Base-by-base conservation (phyloP, 2,797 vertebrate species). In the Diceros bicornis region DNA sequence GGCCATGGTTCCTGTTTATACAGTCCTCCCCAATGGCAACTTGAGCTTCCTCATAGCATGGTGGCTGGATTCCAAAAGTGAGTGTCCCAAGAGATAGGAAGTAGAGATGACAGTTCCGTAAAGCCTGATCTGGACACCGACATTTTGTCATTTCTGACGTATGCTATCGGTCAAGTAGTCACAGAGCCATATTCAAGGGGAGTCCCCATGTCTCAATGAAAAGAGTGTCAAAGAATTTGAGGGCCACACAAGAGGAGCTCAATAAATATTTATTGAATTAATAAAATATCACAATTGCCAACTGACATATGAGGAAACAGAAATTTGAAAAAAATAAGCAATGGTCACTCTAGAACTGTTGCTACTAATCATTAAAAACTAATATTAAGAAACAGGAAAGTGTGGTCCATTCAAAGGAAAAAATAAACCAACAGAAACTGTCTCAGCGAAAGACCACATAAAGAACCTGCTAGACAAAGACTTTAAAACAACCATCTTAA, bases 311-410 rank as follows among this genome's bases (percentile, higher is more conserved):
- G 11, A 85, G n/a, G 17, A 97, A 95, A 89, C 7, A 91, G 14
- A 90, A 78, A 64, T 71, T 82, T 85, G 44, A 81, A 82, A 90
- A 95, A 86, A 12, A 79, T 66, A 93, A 47, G 27, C 8, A 29
- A 66, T 78, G 55, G 21, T 74, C 50, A 72, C 55, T 34, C 21
- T 77, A 74, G 41, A 96, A 94, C 32, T 78, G 29, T 23, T 91
- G 23, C 4, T 74, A 75, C 23, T 57, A 37, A 10, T 34, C 78
- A 74, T 47, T 78, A 64, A 78, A 84, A 96, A 21, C 6, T 44
- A 91, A 75, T 74, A 91, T 37, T 84, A 77, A 85, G 18, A 79
- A 74, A 29, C 8, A 61, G 2, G 13, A 85, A 79, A 55, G 2
- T 52, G 68, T 34, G 41, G 21, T 41, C 52, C 16, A 79, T n/a